Conservation (phyloP, 2,888 invertebrate species). For the Galerucella calmariensis region DNA sequence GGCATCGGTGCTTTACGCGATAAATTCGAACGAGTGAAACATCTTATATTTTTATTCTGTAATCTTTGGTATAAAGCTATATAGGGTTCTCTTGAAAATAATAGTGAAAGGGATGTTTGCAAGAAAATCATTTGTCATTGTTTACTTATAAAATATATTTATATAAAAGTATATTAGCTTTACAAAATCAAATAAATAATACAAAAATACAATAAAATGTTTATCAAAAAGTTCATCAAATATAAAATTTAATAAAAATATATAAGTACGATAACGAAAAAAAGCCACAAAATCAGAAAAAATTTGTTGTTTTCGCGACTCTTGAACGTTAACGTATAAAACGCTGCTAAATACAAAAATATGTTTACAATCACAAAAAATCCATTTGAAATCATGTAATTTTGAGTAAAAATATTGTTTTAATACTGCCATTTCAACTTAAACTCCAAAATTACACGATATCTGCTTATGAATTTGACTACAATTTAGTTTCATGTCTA, state of each 20-base stretch:
- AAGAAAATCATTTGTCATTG: not conserved
- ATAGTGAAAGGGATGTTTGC: too few species aligned
- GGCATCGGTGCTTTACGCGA: too few species aligned
- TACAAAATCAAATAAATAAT: conserved; percentile 46
- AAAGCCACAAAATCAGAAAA: not conserved
- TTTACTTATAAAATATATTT: conserved; percentile 34
- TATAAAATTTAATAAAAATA: conserved; percentile 22
- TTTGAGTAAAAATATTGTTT: not conserved
- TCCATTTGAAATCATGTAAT: not conserved
- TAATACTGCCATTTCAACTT: not conserved
- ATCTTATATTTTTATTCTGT: too few species aligned
- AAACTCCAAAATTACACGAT: not conserved
- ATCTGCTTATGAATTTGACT: conserved; percentile 43
- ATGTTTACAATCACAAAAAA: conserved; percentile 5
- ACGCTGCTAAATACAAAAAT: not conserved
- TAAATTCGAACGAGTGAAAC: too few species aligned
- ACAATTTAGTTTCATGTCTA: conserved; percentile 73
- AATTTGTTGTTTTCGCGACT: not conserved
- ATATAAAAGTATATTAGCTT: conserved; percentile 42
- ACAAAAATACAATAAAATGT: conserved; percentile 41
- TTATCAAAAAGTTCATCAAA: conserved; percentile 37
- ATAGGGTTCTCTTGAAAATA: too few species aligned
- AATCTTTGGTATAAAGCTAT: too few species aligned
- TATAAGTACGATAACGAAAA: conserved; percentile 1
- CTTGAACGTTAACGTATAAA: not conserved